A percentile compares a stretch with the other conserved stretches of the same genome.
phyloP scores from a whole-genome alignment of 1,140 invertebrate genomes.

The Drosophila mauritiana region DNA sequence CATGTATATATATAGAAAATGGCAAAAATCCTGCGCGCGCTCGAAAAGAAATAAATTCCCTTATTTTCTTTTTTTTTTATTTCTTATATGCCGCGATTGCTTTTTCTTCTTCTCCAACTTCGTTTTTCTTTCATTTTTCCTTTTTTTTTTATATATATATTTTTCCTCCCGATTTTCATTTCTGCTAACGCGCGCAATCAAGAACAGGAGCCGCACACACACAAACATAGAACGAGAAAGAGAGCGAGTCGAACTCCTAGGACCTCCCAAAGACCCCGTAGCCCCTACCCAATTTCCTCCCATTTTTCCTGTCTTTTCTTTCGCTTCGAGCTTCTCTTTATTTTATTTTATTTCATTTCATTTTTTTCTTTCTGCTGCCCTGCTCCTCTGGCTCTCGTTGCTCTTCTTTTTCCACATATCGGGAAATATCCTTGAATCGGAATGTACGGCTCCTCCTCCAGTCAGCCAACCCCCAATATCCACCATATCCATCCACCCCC shows the following conservation, averaged over 20 bases:
- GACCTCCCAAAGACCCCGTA: slow-evolving; percentile 17
- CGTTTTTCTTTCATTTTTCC: slow-evolving; percentile 41
- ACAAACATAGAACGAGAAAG: slow-evolving; percentile 20
- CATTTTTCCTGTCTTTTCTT: slow-evolving; percentile 68
- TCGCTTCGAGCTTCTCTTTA: slow-evolving; percentile 49
- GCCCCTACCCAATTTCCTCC: slow-evolving; percentile 19
- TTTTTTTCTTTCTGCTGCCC: slow-evolving; percentile 11
- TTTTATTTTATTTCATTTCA: slow-evolving; percentile 34
- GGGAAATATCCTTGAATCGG: slow-evolving; percentile 82
- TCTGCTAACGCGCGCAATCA: slow-evolving; percentile 79
- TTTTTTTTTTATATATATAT: slow-evolving; percentile 45
- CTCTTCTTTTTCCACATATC: slow-evolving; percentile 73
- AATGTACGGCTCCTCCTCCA: slow-evolving; percentile 68
- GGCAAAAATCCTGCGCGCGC: slow-evolving; percentile 71
- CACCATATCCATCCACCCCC: neutral
- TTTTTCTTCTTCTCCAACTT: slow-evolving; percentile 38
- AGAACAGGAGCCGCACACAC: slow-evolving; percentile 55
- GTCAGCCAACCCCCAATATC: neutral
- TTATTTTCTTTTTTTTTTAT: slow-evolving; percentile 46
- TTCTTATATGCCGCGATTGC: slow-evolving; percentile 77
- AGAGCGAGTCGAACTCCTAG: slow-evolving; percentile 54
- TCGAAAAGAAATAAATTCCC: slow-evolving; percentile 75
- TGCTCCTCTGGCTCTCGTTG: slow-evolving; percentile 2
- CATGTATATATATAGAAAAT: slow-evolving; percentile 63
- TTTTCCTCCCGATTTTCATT: slow-evolving; percentile 75